Evolutionary conservation across 2,888 invertebrate genomes (phyloP), one percentile per base, ranked within the genome.

Genomic region (Gryllus longicercus): DNA sequence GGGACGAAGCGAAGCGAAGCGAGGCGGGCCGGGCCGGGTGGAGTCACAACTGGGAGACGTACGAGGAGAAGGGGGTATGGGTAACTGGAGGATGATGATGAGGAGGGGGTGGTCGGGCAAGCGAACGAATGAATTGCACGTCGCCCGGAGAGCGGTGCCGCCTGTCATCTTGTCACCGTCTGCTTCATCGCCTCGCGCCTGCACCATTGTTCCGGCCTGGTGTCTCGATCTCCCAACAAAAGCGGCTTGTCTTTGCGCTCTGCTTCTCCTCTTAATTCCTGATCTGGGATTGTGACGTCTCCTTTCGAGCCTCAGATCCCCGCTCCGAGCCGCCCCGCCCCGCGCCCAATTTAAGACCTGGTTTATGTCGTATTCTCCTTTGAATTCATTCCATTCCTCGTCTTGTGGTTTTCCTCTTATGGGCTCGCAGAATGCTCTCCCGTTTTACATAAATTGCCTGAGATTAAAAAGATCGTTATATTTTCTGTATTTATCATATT

Each of bases 251-350:
- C 63, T 63, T 63, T 63, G 63, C 63, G 63, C n/a, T 8, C 63
- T 14, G n/a, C 63, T 63, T 63, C 63, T 63, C 16, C 63, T 63
- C 63, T 63, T 63, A 14, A 63, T 63, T 63, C n/a, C 63, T 63
- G 63, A 63, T 63, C 63, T 63, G 63, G 63, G 63, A 18, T 63
- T 63, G 63, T 63, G 63, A 63, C 63, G 63, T 63, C 63, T 63
- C 63, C 63, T 63, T 63, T 63, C 63, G 63, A n/a, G 63, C 16
- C n/a, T 63, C n/a, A 63, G 14, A n/a, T 0, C 38, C 38, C 38
- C 38, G 63, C 63, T 63, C 63, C 11, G 63, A 63, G 63, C 63
- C n/a, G 63, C 63, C 63, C 63, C 63, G 63, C 63, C 63, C 63
- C n/a, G 63, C 63, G 12, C 63, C 63, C 38, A 63, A 14, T 14